Evolutionary conservation across 2,888 invertebrate species (phyloP), one percentile per base, ranked within the genome.

Genomic region (Archaeoteleia sp.): DNA sequence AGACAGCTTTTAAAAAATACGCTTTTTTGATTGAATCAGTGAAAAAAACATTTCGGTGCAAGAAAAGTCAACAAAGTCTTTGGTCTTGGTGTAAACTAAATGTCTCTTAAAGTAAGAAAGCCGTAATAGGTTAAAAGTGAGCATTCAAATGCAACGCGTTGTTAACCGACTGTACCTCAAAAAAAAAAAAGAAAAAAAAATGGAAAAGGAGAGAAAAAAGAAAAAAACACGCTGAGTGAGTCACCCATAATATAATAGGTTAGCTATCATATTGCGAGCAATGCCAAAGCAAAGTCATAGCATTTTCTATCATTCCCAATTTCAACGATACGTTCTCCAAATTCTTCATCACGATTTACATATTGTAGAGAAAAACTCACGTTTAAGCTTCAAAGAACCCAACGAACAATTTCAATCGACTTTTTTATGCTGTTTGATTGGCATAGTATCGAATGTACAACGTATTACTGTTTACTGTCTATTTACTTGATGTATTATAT

Each of bases 261-360:
- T 74, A 75, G 39, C 54, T 46, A 72, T 53, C 72, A 57, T 70
- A 71, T 67, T 73, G 70, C 66, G 71, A 46, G 60, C 48, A 53
- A 53, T 53, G 32, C 30, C 32, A 32, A 39, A 55, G 39, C 63
- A 70, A 67, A 43, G 46, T 37, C 14, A 13, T 7, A 14, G 14
- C 15, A 7, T 8, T 1, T 12, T 37, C 14, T 15, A 15, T 6
- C 37, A 37, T 37, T 37, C 37, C 14, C 37, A 37, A 15, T 8
- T 14, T 15, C 37, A 12, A 37, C 12, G 34, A 9, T 2, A 1
- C 12, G 12, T 13, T 34, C 4, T 34, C 13, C 6, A 34, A 12
- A 12, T 34, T 34, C 10, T 34, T 3, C 6, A 20, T 40, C 23
- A 40, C 40, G 40, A 7, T 40, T 20, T 20, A 20, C 20, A 20